A percentile compares a stretch with the other conserved stretches of the same genome.
Evolutionary conservation across 2,797 vertebrate genomes (phyloP).

Genomic region (Florisuga fusca): DNA sequence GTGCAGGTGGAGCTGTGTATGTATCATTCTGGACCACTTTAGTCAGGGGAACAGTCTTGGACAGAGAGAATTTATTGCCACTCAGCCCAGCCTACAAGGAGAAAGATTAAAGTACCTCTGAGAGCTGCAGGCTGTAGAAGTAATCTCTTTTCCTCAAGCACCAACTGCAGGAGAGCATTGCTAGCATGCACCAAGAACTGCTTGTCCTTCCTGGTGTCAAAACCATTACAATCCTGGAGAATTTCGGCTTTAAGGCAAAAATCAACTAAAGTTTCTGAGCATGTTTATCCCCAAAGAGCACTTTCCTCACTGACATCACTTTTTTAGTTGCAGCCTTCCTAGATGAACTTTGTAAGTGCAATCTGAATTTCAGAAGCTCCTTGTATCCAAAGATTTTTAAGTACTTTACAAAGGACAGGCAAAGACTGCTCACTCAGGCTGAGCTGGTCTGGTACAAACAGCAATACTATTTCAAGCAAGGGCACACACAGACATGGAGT

Average conservation of each 20-base stretch:
- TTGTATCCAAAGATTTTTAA: background rate
- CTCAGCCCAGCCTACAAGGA: conserved; percentile 79
- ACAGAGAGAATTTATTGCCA: conserved; percentile 85
- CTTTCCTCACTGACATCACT: background rate
- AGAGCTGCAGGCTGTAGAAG: background rate
- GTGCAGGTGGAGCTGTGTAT: conserved; percentile 85
- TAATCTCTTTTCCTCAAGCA: background rate
- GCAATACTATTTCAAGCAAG: no score
- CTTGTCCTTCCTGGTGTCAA: background rate
- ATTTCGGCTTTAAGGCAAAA: background rate
- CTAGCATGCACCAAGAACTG: background rate
- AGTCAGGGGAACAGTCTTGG: conserved; percentile 87
- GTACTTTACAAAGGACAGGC: background rate
- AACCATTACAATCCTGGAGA: background rate
- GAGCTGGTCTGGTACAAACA: background rate
- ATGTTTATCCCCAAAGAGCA: background rate
- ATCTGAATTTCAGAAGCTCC: background rate
- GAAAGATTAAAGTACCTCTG: background rate
- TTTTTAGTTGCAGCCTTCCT: background rate
- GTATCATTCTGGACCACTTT: conserved; percentile 98
- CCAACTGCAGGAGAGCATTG: background rate
- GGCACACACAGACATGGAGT: background rate
- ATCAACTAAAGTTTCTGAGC: background rate
- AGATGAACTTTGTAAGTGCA: background rate
- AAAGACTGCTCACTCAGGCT: background rate